Evolutionary conservation across 2,888 invertebrate species (phyloP), one percentile per base, ranked within the genome.

Genomic region (Sarcophaga carnaria): DNA sequence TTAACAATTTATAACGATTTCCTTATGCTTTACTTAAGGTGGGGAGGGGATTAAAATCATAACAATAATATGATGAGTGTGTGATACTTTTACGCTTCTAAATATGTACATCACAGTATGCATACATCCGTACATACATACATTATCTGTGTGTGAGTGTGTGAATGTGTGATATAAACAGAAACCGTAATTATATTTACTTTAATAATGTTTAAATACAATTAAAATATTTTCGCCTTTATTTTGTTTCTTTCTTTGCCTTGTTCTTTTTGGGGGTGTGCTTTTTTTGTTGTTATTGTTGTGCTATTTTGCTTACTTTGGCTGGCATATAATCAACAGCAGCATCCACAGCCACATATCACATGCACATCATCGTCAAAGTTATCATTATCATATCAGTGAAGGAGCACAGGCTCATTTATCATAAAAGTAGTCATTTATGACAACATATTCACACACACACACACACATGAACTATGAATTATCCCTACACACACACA

Each of bases 131-230:
- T 12, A 47, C 10, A 10, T 12, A 12, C 10, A 49, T 14, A 49
- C 4, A 49, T 49, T 14, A 49, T 14, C 1, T 14, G 49, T 12
- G 2, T 67, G 37, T 72, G 27, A 49, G 62, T 49, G 1, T 12
- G 49, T 49, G 14, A 62, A n/a, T 72, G 45, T 62, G 62, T 54
- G 37, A 37, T 37, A 37, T 64, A 47, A 20, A 66, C 54, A 74
- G 74, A 67, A 67, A 66, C 62, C 67, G 72, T 83, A 86, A 86
- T 83, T 86, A 83, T 83, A 72, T 86, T 83, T 86, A 80, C 80
- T 76, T 80, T 64, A 80, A 69, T 80, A 80, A 74, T 80, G 79
- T 86, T 83, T 86, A 74, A 77, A 83, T 83, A 86, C 77, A 86
- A 83, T 83, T 83, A 86, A 86, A 79, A 80, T 66, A 20, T 69